phyloP scores from a whole-genome alignment of 2,888 invertebrate genomes.

The Bhutanitis thaidina region DNA sequence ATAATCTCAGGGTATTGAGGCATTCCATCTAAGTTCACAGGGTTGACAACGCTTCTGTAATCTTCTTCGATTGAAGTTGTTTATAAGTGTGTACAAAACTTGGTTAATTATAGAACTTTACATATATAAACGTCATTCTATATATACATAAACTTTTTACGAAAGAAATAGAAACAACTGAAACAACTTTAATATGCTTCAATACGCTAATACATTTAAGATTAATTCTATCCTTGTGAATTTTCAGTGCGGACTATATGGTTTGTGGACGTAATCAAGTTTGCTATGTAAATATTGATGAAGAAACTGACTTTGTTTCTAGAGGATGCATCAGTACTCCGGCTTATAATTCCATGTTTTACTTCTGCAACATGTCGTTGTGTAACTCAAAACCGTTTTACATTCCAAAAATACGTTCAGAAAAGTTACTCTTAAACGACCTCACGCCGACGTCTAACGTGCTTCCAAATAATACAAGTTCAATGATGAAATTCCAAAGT shows the following conservation, averaged over 20 bases:
- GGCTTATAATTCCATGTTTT: constrained; percentile 45
- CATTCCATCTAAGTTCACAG: too few species aligned
- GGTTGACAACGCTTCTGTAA: too few species aligned
- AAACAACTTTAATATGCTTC: too few species aligned
- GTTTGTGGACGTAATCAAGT: constrained; percentile 45
- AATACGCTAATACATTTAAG: too few species aligned
- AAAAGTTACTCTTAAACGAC: constrained; percentile 14
- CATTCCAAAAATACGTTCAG: constrained; percentile 23
- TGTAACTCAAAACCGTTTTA: constrained; percentile 40
- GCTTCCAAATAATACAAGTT: background rate
- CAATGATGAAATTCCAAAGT: background rate
- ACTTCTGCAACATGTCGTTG: constrained; percentile 39
- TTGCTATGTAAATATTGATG: constrained; percentile 51
- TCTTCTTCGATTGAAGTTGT: too few species aligned
- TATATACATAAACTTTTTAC: too few species aligned
- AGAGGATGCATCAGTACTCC: constrained; percentile 53
- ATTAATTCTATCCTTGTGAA: background rate
- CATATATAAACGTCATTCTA: too few species aligned
- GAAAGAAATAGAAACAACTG: too few species aligned
- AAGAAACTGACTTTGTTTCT: constrained; percentile 38
- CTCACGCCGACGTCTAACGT: background rate
- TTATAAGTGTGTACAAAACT: too few species aligned
- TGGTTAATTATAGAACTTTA: too few species aligned
- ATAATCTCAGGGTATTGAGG: too few species aligned
- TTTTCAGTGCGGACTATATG: constrained; percentile 45